Base-by-base conservation (phyloP, 53 echinoderm and acorn worm species). In the Patiria pectinifera region DNA sequence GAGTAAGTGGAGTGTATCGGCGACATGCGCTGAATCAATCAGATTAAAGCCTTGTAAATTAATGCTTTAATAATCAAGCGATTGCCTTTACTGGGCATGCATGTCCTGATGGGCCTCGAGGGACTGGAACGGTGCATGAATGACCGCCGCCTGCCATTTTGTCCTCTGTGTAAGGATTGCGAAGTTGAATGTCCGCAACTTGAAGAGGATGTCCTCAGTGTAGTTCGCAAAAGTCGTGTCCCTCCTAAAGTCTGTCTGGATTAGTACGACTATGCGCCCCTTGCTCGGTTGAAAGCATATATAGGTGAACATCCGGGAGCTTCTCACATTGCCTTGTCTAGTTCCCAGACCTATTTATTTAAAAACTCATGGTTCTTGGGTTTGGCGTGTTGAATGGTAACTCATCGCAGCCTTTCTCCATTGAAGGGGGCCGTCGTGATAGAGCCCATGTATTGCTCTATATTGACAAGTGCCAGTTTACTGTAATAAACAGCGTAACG, bases 31-130 rank as follows among this genome's bases (percentile, higher is more conserved):
- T 77, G 58, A 87, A 77, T 87, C 87, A 77, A 87, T 87, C 87
- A 87, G 75, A 87, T 87, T 87, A 87, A 62, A 78, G 25, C 78
- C 59, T 77, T 78, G 43, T 78, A 78, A 87, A 87, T 78, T 87
- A 76, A 87, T 87, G 87, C 76, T 87, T 22, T 78, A 59, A 87
- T 87, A 87, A 87, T 78, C 87, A 71, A 86, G 74, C 6, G 87
- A 12, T 77, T 59, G 87, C 78, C 49, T 87, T 53, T 26, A 70
- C 59, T 76, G 76, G 23, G 58, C 45, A 44, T 76, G 87, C 87
- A 87, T 75, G 86, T 48, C 25, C 47, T 47, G 86, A 86, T 86
- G 70, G 86, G 72, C 53, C 72, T 86, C 22, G 24, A 21, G 35
- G 71, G 74, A 48, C 71, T 86, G 18, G 13, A 48, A 8, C 19